phyloP scores from a whole-genome alignment of 2,797 vertebrate species.

The Orestias chungarensis region DNA sequence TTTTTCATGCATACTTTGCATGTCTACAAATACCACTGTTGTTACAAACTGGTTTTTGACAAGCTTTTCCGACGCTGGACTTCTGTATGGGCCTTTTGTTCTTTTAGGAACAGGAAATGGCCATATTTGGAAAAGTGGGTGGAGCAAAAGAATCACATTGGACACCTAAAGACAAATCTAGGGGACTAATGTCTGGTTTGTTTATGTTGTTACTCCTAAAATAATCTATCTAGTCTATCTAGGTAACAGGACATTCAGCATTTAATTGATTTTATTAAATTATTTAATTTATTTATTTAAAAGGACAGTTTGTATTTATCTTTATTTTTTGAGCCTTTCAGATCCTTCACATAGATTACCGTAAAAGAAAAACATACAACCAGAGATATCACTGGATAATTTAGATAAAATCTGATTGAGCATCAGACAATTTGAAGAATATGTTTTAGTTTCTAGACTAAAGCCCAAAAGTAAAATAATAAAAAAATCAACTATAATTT shows the following conservation, averaged over 20 bases:
- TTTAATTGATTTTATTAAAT: no score
- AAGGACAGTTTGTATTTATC: neutral
- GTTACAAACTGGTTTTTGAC: slow-evolving; percentile 4
- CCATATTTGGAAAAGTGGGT: slow-evolving; percentile 1
- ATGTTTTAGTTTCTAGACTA: no score
- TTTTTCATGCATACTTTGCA: neutral
- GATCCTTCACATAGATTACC: no score
- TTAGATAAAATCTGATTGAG: neutral
- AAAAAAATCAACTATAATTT: no score
- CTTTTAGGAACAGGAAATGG: neutral
- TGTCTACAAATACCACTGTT: neutral
- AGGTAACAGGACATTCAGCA: slow-evolving; percentile 1
- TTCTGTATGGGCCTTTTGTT: neutral
- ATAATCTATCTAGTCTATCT: neutral
- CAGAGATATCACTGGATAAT: neutral
- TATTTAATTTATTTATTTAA: no score
- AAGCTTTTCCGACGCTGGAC: neutral
- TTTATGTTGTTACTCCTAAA: neutral
- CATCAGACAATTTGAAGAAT: neutral
- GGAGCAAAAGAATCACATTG: neutral
- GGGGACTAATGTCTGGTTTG: neutral
- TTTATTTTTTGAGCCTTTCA: neutral
- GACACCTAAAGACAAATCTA: neutral
- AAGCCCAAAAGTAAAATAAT: no score
- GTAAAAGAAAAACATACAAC: neutral